Evolutionary conservation across 2,888 invertebrate genomes (phyloP), one percentile per base, ranked within the genome.

Genomic region (Artemia sinica): DNA sequence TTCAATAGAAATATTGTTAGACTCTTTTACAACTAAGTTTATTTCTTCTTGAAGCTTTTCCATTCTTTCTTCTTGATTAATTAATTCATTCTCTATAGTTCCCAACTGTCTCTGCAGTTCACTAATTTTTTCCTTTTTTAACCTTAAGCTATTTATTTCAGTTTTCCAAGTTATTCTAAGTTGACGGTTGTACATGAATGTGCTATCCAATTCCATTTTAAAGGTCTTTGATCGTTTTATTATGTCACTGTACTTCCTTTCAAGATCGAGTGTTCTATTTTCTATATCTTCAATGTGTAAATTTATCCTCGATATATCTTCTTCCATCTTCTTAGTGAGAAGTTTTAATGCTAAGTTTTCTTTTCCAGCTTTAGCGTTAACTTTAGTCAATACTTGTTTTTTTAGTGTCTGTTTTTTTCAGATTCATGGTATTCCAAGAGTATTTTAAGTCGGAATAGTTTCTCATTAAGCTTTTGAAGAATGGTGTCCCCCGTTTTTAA

Each of bases 151-250:
- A 18, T 58, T 58, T 14, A 58, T n/a, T 14, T 8, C 18, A 58
- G 14, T 10, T 58, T 58, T 58, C 58, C 58, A 58, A 58, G 58
- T 58, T 18, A 18, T 58, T 18, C n/a, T n/a, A n/a, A 58, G 58
- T 58, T 58, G 58, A 14, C 58, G 58, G 10, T 58, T 58, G 8
- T 58, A 14, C 8, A 58, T 10, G n/a, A 18, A 9, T 14, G 18
- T 18, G n/a, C 18, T n/a, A 14, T 58, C 58, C 14, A n/a, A 14
- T 58, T 58, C 58, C 18, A 14, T 18, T 18, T 58, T 58, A n/a
- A 58, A 8, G 58, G n/a, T 58, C 58, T 58, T 58, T 9, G 10
- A 9, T 58, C 8, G 14, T 18, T 58, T n/a, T 18, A 58, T 18
- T n/a, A n/a, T 14, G n/a, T 58, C 18, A 14, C 58, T 18, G 58